Evolutionary conservation across 2,113 vertebrate genomes (phyloP).

Genomic region (Sus scrofa): DNA sequence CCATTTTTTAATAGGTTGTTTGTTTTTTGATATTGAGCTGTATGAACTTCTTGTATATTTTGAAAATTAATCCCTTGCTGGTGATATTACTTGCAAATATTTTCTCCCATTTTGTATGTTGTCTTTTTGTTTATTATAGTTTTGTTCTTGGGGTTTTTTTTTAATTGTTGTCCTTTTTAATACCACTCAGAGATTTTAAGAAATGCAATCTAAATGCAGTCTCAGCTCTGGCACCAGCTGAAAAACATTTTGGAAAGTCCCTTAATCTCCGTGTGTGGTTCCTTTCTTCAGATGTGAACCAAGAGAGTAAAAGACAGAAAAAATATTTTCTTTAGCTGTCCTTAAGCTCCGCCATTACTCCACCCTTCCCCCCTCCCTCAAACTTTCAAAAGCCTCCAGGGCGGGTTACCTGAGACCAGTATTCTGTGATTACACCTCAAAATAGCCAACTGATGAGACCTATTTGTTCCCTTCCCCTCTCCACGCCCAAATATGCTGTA

Average conservation of each 20-base stretch:
- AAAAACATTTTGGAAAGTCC: background rate
- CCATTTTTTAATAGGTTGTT: too few species aligned
- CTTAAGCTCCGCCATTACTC: background rate
- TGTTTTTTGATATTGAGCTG: too few species aligned
- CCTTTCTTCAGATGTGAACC: slow-evolving; percentile 1
- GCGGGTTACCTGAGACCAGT: background rate
- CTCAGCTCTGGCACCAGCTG: background rate
- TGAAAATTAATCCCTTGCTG: too few species aligned
- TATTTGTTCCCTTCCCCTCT: background rate
- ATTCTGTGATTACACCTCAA: background rate
- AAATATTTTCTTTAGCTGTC: background rate
- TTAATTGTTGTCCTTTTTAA: background rate
- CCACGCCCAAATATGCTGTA: background rate
- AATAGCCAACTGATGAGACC: background rate
- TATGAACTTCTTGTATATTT: too few species aligned
- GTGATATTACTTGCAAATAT: too few species aligned
- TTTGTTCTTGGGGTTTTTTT: background rate
- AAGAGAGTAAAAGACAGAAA: background rate
- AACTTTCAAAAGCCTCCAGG: background rate
- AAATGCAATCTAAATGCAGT: background rate
- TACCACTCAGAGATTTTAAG: background rate
- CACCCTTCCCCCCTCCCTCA: background rate
- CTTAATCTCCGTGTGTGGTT: background rate
- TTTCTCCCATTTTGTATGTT: too few species aligned
- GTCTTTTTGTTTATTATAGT: background rate